These are phyloP conservation scores for Buceros bicornis DNA, from an alignment of 2,797 vertebrate genomes.

Conservation along the genomic window DNA sequence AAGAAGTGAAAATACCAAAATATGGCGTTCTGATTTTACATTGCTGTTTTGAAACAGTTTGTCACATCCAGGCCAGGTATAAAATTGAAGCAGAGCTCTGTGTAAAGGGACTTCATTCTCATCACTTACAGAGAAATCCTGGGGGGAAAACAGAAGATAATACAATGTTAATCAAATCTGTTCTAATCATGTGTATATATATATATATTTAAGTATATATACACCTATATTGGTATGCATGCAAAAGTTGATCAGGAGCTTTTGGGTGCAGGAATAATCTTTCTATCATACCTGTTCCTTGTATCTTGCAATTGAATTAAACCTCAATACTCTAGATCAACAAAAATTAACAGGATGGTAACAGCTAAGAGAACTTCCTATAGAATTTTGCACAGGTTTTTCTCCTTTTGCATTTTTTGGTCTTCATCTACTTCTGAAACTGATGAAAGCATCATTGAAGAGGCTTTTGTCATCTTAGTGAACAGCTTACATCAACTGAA, in stretches of 20 bases:
- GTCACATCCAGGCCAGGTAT: not conserved
- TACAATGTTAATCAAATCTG: not conserved
- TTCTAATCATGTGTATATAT: not conserved
- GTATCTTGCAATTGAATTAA: not conserved
- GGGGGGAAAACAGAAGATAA: not conserved
- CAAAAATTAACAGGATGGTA: not conserved
- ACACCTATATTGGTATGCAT: not conserved
- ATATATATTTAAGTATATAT: too few relatives aligned
- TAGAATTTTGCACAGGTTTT: not conserved
- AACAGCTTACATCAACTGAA: not conserved
- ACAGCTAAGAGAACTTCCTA: not conserved
- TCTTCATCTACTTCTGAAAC: not conserved
- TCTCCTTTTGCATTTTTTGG: not conserved
- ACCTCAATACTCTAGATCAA: not conserved
- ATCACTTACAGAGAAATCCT: not conserved
- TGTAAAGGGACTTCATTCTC: not conserved
- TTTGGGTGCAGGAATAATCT: not conserved
- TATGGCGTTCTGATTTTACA: not conserved
- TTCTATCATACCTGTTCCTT: not conserved
- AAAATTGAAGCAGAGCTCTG: not conserved
- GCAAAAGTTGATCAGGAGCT: not conserved
- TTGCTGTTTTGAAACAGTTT: not conserved
- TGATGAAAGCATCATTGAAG: not conserved
- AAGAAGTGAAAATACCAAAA: not conserved
- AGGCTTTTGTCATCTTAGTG: not conserved